Evolutionary conservation across 2,888 invertebrate genomes (phyloP).

Genomic region (Sinohyriopsis cumingii): DNA sequence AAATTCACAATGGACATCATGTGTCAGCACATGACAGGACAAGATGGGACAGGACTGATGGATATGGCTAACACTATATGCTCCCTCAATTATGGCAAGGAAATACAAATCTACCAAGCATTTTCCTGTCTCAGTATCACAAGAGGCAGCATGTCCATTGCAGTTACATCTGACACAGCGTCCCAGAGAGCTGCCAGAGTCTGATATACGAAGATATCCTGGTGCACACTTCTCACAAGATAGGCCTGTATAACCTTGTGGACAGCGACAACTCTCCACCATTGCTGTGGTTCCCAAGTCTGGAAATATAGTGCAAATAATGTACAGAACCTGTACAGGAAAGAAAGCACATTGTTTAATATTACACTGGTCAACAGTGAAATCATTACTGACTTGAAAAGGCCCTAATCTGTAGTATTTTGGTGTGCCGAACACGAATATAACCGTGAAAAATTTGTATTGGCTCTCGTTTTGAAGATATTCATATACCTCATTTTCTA

Average conservation of each 20-base stretch:
- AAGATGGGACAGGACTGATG: too few relatives aligned
- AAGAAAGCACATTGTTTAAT: background rate
- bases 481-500: too few relatives aligned
- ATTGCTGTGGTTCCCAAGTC: constrained; percentile 50
- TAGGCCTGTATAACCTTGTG: constrained; percentile 62
- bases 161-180: constrained; percentile 80
- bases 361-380: too few relatives aligned
- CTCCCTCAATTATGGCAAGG: background rate
- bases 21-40: too few relatives aligned
- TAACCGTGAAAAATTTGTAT: too few relatives aligned
- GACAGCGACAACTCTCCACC: constrained; percentile 65
- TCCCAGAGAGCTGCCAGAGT: constrained; percentile 45
- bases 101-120: constrained; percentile 62
- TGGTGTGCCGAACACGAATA: too few relatives aligned
- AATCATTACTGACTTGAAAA: too few relatives aligned
- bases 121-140: constrained; percentile 68
- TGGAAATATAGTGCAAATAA: constrained; percentile 1
- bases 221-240: constrained; percentile 64
- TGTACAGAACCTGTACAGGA: constrained; percentile 1
- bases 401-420: too few relatives aligned
- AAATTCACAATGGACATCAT: too few relatives aligned
- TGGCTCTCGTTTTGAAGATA: too few relatives aligned
- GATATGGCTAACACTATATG: background rate
- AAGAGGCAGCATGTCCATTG: constrained; percentile 75
- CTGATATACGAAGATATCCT: constrained; percentile 59